Conservation (phyloP, 2,113 vertebrate genomes). For the Kryptolebias marmoratus region DNA sequence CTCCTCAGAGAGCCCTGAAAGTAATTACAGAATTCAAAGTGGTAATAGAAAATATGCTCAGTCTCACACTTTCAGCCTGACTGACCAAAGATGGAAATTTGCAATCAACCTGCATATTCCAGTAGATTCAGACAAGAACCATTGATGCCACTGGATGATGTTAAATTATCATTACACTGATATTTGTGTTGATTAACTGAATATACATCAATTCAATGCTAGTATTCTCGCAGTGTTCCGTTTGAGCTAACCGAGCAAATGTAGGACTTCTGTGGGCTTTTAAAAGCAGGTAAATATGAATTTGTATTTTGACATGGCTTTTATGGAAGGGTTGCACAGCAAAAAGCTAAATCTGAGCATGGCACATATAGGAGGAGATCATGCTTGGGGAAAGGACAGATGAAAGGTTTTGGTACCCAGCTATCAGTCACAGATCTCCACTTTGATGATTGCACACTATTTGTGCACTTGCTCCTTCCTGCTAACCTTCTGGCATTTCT, state of each 20-base stretch:
- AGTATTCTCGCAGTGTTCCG: not conserved
- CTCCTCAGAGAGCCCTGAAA: constrained; percentile 62
- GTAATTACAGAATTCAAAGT: constrained; percentile 76
- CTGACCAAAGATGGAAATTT: constrained; percentile 50
- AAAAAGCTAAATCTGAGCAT: constrained; percentile 59
- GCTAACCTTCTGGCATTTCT: constrained; percentile 50
- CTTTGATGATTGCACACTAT: constrained; percentile 59
- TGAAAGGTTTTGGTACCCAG: constrained; percentile 55
- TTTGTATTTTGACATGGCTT: constrained; percentile 42
- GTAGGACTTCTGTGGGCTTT: constrained; percentile 28
- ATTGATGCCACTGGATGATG: constrained; percentile 35
- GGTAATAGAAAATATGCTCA: constrained; percentile 70
- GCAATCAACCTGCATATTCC: constrained; percentile 66
- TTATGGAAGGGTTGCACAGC: constrained; percentile 55
- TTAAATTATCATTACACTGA: constrained; percentile 27
- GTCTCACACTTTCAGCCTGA: constrained; percentile 64
- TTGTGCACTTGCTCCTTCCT: constrained; percentile 45
- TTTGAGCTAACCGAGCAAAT: constrained; percentile 40
- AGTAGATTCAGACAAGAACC: constrained; percentile 55
- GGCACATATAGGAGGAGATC: constrained; percentile 30
- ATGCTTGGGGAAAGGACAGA: constrained; percentile 34
- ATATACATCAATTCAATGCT: constrained; percentile 29
- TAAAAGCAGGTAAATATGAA: constrained; percentile 37
- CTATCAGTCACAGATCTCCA: constrained; percentile 56
- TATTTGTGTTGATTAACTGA: constrained; percentile 47